phyloP scores from a whole-genome alignment of 2,113 vertebrate species.

The Stigmatopora nigra region DNA sequence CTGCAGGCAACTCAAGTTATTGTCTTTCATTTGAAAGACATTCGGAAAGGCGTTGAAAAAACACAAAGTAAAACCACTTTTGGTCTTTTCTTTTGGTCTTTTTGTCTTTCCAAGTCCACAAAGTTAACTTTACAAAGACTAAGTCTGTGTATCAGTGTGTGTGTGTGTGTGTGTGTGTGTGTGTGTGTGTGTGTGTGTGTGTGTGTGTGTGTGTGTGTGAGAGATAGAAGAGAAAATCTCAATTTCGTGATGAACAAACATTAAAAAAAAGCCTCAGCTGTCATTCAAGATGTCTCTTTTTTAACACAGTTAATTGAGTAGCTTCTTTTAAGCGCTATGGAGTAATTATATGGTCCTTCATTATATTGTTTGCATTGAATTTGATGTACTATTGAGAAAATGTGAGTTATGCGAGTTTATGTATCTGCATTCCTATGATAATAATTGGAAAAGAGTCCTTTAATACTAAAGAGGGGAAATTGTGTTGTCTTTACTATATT shows the following conservation, averaged over 20 bases:
- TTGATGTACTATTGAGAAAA: too few species aligned
- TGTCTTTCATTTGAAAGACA: constrained; percentile 7
- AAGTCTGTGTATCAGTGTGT: neutral
- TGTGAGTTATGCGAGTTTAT: neutral
- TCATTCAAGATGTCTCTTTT: neutral
- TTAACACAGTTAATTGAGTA: neutral
- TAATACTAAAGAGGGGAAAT: too few species aligned
- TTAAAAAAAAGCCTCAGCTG: neutral
- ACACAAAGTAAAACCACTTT: neutral
- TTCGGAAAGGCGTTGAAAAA: neutral
- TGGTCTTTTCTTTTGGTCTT: neutral
- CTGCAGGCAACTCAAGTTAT: constrained; percentile 4
- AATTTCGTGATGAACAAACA: neutral
- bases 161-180: neutral
- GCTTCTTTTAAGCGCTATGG: too few species aligned
- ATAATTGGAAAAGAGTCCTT: too few species aligned
- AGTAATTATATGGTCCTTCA: neutral
- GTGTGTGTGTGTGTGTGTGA: neutral
- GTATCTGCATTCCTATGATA: too few species aligned
- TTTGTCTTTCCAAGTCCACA: neutral
- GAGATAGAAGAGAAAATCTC: neutral
- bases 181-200: neutral
- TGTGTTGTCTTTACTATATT: too few species aligned
- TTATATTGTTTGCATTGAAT: neutral
- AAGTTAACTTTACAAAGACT: constrained; percentile 11